A percentile compares a stretch with the other conserved stretches of the same genome.
Conservation (phyloP, 2,113 vertebrate genomes). For the Cepphus grylle region DNA sequence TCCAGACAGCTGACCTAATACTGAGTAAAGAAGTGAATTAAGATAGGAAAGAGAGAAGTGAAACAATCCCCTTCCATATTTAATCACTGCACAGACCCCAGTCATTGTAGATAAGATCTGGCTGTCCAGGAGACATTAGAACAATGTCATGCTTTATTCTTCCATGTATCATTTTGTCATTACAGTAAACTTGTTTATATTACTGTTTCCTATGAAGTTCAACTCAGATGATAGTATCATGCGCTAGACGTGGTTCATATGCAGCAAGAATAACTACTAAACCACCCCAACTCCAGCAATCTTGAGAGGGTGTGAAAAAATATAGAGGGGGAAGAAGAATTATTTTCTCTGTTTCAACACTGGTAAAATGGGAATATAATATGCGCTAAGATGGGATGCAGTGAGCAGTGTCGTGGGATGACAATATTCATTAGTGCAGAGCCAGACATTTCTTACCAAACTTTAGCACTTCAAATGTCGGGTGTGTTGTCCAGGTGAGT, state of each 20-base stretch:
- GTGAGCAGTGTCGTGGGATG: background rate
- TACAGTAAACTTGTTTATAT: background rate
- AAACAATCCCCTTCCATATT: background rate
- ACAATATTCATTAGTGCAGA: background rate
- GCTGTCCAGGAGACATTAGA: background rate
- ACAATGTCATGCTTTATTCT: background rate
- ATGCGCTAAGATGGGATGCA: background rate
- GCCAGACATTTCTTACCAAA: background rate
- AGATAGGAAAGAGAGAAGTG: background rate
- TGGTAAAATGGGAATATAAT: background rate
- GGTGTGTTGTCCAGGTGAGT: background rate
- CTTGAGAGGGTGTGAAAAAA: background rate
- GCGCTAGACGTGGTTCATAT: accelerated
- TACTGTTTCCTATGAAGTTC: accelerated
- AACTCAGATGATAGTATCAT: background rate
- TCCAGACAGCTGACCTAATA: background rate
- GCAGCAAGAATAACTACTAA: background rate
- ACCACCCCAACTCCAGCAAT: background rate
- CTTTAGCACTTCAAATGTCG: background rate
- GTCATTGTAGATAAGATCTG: background rate
- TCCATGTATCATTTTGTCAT: background rate
- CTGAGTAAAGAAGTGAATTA: background rate
- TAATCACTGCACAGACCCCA: background rate
- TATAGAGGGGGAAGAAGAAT: background rate
- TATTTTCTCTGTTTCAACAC: background rate